Evolutionary conservation across 2,113 vertebrate genomes (phyloP).

Genomic region (Corythoichthys haematopterus): DNA sequence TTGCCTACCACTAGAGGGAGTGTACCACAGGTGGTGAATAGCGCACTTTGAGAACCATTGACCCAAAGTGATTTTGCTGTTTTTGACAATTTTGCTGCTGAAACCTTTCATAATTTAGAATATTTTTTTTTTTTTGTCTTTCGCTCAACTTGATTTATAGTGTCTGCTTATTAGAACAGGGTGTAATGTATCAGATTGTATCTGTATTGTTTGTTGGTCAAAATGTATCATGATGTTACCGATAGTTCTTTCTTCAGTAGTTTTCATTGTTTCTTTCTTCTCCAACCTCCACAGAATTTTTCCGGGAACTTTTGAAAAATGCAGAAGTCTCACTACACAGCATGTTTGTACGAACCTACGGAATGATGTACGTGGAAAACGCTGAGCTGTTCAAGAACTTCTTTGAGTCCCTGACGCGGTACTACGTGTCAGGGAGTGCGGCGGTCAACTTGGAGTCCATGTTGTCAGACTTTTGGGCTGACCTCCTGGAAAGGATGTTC

Average conservation of each 20-base stretch:
- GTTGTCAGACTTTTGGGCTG: constrained; percentile 94
- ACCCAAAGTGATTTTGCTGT: no score
- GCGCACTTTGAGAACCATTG: no score
- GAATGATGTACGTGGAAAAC: constrained; percentile 92
- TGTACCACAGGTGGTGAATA: no score
- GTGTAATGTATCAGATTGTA: no score
- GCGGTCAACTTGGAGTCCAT: constrained; percentile 90
- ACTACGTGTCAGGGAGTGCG: constrained; percentile 78
- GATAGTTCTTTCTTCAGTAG: constrained; percentile 12
- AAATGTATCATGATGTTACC: constrained; percentile 13
- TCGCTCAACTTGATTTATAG: neutral
- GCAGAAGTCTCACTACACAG: constrained; percentile 84
- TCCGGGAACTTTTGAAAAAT: constrained; percentile 90
- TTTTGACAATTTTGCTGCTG: no score
- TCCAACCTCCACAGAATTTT: constrained; percentile 81
- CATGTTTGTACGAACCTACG: constrained; percentile 95
- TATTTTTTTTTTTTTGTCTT: no score
- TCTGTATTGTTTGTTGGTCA: constrained; percentile 32
- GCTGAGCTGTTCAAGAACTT: constrained; percentile 92
- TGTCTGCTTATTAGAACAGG: neutral
- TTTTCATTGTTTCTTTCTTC: neutral
- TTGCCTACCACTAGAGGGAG: no score
- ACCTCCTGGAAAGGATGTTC: constrained; percentile 95
- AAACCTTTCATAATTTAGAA: no score
- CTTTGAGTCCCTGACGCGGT: constrained; percentile 82